Conservation (phyloP, 1,140 invertebrate species). For the Venustaconcha ellipsiformis region DNA sequence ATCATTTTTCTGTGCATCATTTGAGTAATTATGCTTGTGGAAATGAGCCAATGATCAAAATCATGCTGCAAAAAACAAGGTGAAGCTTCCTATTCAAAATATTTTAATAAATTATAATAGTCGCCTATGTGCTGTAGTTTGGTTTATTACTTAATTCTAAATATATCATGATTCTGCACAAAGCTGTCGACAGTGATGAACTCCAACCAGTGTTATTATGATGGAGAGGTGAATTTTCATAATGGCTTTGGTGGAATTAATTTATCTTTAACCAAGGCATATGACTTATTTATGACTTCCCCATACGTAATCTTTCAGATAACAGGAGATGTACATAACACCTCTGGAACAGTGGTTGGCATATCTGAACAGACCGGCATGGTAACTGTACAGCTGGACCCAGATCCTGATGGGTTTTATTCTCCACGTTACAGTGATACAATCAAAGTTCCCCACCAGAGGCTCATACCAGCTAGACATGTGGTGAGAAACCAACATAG, state of each 20-base stretch:
- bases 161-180: no score
- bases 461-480: constrained; percentile 59
- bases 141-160: no score
- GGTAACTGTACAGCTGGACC: constrained; percentile 55
- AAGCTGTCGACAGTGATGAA: not conserved
- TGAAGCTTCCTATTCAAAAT: no score
- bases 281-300: not conserved
- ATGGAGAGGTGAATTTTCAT: not conserved
- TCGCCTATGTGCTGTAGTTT: no score
- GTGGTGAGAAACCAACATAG: constrained; percentile 40
- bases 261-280: not conserved
- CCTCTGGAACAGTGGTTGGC: constrained; percentile 53
- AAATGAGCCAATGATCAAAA: no score
- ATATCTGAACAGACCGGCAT: constrained; percentile 66
- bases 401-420: constrained; percentile 26
- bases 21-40: not conserved
- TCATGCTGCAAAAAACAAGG: no score
- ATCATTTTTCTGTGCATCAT: not conserved
- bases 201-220: not conserved
- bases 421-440: constrained; percentile 53
- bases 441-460: constrained; percentile 60
- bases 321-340: constrained; percentile 51
- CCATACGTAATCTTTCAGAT: constrained; percentile 41
- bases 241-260: not conserved
- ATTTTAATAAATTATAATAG: no score